Evolutionary conservation across 2,113 vertebrate genomes (phyloP), one percentile per base, ranked within the genome.

Genomic region (Cygnus buccinator): DNA sequence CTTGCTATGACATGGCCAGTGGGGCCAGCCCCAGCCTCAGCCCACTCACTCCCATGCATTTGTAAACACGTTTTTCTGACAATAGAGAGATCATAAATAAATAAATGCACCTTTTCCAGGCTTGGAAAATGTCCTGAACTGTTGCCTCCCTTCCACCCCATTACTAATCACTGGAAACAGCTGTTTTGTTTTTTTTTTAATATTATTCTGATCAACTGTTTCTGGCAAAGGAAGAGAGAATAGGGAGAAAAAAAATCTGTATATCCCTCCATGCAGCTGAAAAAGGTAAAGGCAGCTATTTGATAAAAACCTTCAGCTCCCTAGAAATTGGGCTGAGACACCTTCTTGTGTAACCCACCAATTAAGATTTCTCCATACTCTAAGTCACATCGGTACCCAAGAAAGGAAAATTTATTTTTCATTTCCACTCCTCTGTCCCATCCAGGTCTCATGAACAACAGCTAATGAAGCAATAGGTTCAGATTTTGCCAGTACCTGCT

Each of bases 401-500:
- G 43, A 33, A 61, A 68, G 44, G 58, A 94, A 57, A 82, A 58
- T 14, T 11, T 88, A 25, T 71, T 94, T 95, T 93, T 81, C 83
- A 68, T 62, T 92, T 79, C 63, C 63, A 89, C 39, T 46, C 63
- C 59, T 88, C 74, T 39, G 48, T 67, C 41, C 76, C 59, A 90
- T 73, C 89, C 93, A 54, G 50, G 31, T 59, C 28, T 61, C n/a
- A 37, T 5, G 29, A 87, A 75, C 44, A 76, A 62, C 39, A 94
- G 52, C 41, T 78, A 52, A 68, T 74, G 87, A 89, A 88, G 31
- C 39, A 91, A 89, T 41, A 88, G 48, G 21, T 76, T 91, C 71
- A 81, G 43, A 33, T 85, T 93, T 93, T 93, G 89, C 97, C 74
- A 89, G 82, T 73, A 84, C 77, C 96, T 91, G 85, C 80, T 13